phyloP scores from a whole-genome alignment of 2,797 vertebrate genomes.

The Catamblyrhynchus diadema region DNA sequence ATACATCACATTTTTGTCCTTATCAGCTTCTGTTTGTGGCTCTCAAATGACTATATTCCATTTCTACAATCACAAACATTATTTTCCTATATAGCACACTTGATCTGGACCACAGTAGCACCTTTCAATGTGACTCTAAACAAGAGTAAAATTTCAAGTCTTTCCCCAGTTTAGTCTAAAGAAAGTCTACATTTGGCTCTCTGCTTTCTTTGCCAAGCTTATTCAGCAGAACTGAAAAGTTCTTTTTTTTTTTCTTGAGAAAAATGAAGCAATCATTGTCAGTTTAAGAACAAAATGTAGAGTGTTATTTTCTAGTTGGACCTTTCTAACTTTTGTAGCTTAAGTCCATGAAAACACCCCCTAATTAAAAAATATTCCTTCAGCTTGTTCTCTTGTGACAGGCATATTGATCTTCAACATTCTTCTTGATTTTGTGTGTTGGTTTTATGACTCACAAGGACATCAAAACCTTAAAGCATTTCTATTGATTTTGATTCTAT shows the following conservation, averaged over 20 bases:
- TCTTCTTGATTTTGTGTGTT: not conserved
- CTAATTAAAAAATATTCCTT: not conserved
- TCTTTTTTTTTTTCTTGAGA: not conserved
- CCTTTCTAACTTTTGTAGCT: not conserved
- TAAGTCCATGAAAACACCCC: not conserved
- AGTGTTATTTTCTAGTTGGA: not conserved
- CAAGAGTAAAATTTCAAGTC: not conserved
- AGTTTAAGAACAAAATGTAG: not conserved
- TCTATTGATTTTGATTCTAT: not conserved
- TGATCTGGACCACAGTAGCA: not conserved
- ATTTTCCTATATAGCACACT: not conserved
- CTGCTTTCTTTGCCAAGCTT: not conserved
- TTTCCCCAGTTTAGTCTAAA: not conserved
- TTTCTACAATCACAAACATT: not conserved
- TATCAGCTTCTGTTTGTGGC: not conserved
- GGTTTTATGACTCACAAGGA: not conserved
- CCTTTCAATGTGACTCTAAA: not conserved
- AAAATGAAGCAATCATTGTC: not conserved
- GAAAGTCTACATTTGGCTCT: not conserved
- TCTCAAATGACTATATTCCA: not conserved
- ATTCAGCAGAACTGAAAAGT: not conserved
- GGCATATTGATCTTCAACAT: not conserved
- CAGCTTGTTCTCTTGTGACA: not conserved
- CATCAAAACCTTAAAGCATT: not conserved
- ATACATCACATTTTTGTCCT: not conserved